phyloP scores from a whole-genome alignment of 2,888 invertebrate species.

The Troglohyphantes excavatus region DNA sequence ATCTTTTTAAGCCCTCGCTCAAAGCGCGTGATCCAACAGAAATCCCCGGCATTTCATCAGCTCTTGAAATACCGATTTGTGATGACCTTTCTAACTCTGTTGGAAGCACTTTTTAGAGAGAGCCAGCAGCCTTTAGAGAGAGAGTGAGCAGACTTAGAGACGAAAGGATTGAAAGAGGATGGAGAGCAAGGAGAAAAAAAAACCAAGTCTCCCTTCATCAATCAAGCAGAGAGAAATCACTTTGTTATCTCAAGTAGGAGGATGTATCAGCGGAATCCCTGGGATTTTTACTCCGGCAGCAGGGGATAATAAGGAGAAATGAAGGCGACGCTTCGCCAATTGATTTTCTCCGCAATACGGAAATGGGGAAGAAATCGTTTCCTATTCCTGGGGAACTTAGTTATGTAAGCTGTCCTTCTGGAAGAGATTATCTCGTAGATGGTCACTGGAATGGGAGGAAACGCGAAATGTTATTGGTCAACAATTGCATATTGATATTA shows the following conservation, averaged over 20 bases:
- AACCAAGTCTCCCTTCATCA: conserved; percentile 44
- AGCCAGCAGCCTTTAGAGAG: background rate
- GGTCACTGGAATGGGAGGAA: background rate
- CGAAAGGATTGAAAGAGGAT: conserved; percentile 22
- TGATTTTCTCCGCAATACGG: conserved; percentile 1
- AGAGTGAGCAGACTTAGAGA: conserved; percentile 31
- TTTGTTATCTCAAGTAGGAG: conserved; percentile 71
- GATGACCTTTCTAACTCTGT: no score
- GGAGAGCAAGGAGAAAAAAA: conserved; percentile 9
- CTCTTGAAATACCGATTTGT: no score
- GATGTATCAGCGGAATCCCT: conserved; percentile 66
- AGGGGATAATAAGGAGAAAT: conserved; percentile 57
- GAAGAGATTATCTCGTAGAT: background rate
- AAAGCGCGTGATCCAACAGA: no score
- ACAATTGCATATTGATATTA: no score
- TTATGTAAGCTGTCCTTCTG: background rate
- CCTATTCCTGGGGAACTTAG: background rate
- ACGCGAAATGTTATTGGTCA: background rate
- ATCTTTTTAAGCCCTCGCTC: no score
- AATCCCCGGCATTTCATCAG: no score
- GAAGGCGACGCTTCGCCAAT: background rate
- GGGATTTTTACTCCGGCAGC: conserved; percentile 54
- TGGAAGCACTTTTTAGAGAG: no score
- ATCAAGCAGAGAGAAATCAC: conserved; percentile 66
- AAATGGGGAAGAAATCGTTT: background rate